Base-by-base conservation (phyloP, 2,888 invertebrate species). In the Neoascia interrupta region DNA sequence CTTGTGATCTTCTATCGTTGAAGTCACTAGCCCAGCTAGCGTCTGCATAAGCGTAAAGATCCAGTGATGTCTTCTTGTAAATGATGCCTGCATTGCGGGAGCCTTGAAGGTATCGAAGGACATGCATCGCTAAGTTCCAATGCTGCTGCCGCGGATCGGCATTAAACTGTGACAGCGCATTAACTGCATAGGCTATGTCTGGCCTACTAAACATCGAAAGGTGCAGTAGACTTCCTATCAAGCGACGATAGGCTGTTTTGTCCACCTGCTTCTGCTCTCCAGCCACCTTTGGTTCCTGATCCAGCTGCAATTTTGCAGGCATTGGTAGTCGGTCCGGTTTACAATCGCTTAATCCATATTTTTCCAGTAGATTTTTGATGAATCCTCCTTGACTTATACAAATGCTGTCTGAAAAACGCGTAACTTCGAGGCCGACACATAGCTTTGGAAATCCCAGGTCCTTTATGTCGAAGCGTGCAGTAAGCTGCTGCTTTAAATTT, bases 161-260 rank as follows among this genome's bases (percentile, higher is more conserved):
- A 2, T 2, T 8, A 8, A 58, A 58, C 31, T 58, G 58, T 1
- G 41, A 58, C 6, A 64, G 31, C 5, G 31, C 19, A 15, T 72
- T 60, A 21, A 60, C 69, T 8, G 43, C 51, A 18, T 18, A 60
- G 1, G 69, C 37, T n/a, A 60, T 69, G 4, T 69, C 60, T 13
- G 69, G 41, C 41, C 72, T 63, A 47, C 54, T 72, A 28, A 72
- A 72, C 11, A 54, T 63, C 18, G 63, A 47, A 2, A 54, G 54
- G 11, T 72, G 45, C n/a, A 72, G 23, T 11, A 47, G 16, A 37
- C 47, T 47, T 23, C 37, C 43, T 51, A 54, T 31, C 23, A 60
- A 60, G 28, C 61, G 26, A 63, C 39, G 51, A n/a, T 60, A 60
- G 13, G 18, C 26, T 2, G 49, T 53, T 41, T 53, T 51, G n/a